Base-by-base conservation (phyloP, 2,888 invertebrate genomes). In the Amiota mariae region DNA sequence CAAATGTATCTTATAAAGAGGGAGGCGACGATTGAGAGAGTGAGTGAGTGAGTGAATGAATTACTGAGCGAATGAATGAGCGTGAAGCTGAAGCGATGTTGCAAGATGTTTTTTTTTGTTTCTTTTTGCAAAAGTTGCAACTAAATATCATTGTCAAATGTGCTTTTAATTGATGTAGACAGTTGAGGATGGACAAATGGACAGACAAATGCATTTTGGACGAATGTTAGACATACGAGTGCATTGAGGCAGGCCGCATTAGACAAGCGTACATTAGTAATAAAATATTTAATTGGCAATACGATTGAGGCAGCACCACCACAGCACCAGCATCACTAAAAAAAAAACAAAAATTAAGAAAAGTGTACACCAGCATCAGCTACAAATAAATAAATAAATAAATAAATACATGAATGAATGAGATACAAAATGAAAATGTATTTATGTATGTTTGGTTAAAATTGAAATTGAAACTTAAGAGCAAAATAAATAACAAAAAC, bases 221-320 rank as follows among this genome's bases (percentile, higher is more conserved):
- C 59, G 47, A 59, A 49, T 54, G 70, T 10, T 8, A n/a, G 49
- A 49, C 67, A 36, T 12, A 51, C 18, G 13, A 48, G 47, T 46
- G 13, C 47, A 20, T 57, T 70, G 76, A 57, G 66, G 76, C 77
- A 73, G 71, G 74, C 78, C 72, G 72, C 78, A 82, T 75, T 82
- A 79, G 80, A 83, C 86, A 85, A 76, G 81, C 85, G 77, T 79
- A 81, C 84, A 85, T 85, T 85, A 85, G 85, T 85, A 86, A 86
- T 86, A 86, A 86, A 85, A 86, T 82, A 84, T 85, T 84, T 85
- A 85, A 85, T 85, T 85, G 85, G 85, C 79, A 82, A 77, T 75
- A 79, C 78, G 36, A 36, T 36, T 36, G 36, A 36, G 36, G 8
- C 36, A 36, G 36, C 77, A 54, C 56, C 18, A 13, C 68, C 12